Conservation (phyloP, 2,113 vertebrate species). For the Chionis minor region DNA sequence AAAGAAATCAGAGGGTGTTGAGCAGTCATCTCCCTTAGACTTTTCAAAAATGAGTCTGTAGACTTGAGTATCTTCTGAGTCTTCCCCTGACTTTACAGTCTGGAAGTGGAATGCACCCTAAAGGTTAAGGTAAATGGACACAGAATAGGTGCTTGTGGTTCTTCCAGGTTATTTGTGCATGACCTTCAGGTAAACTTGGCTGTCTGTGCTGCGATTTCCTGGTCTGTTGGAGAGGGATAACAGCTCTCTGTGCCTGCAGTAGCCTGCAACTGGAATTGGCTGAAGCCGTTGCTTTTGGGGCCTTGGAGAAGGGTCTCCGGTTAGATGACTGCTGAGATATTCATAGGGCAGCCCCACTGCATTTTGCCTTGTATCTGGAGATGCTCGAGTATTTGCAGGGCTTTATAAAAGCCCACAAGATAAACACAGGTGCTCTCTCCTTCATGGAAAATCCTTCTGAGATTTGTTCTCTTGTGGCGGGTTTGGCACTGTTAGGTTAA, state of each 20-base stretch:
- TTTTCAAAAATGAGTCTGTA: not conserved
- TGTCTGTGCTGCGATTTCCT: not conserved
- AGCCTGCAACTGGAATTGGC: not conserved
- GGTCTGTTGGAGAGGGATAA: not conserved
- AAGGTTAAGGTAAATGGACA: not conserved
- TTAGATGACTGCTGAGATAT: not conserved
- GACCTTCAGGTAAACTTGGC: not conserved
- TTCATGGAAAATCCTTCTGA: not conserved
- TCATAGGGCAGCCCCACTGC: not conserved
- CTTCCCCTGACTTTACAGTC: not conserved
- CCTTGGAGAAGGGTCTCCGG: not conserved
- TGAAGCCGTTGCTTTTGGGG: not conserved
- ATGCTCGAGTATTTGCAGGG: not conserved
- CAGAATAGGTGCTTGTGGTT: not conserved
- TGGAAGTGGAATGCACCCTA: not conserved
- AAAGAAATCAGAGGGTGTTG: not conserved
- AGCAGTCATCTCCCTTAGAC: not conserved
- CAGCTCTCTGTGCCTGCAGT: accelerated
- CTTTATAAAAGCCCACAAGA: not conserved
- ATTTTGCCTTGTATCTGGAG: not conserved
- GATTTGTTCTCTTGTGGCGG: no score
- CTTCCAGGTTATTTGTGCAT: not conserved
- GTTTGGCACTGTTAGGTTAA: no score
- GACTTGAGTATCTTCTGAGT: not conserved
- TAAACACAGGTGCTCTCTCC: accelerated